Evolutionary conservation across 2,888 invertebrate genomes (phyloP), one percentile per base, ranked within the genome.

Genomic region (Pseudococcus jackbeardsleyi): DNA sequence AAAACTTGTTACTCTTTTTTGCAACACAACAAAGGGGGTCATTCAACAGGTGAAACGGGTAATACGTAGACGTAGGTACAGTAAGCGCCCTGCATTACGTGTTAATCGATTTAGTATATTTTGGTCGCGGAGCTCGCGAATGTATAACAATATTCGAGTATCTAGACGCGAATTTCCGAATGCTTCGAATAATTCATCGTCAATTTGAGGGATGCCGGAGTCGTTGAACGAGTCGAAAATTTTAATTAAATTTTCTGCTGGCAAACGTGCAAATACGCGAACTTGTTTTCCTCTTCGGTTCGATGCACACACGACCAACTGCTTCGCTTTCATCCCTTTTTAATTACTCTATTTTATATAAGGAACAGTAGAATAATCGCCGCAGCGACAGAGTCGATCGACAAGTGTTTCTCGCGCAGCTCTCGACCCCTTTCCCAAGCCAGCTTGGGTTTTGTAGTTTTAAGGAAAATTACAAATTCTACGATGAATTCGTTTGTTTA

Each of bases 401-500:
- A 22, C 64, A 22, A 64, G 64, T 64, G 64, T 12, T 22, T 19
- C 64, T 54, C 54, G 54, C n/a, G 54, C 54, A 54, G 17, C 22
- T 22, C n/a, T 59, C 7, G 8, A 19, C 7, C 0, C 64, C 64
- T 64, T 22, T n/a, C n/a, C 54, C n/a, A 17, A 1, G 64, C 22
- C 64, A 12, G 6, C 48, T 59, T n/a, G n/a, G 7, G n/a, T 59
- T 8, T 59, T 50, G 48, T 54, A 54, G 54, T 54, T 54, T 54
- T 54, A 54, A 54, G n/a, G 15, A 68, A 68, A 72, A 72, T 72
- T 72, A 72, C 72, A 33, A 72, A 72, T 72, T 72, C 72, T 17
- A 33, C 72, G 33, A 72, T 7, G 72, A 33, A 72, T 72, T 72
- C 72, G 72, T 72, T 72, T 72, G 72, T 72, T 72, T 72, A 33